Base-by-base conservation (phyloP, 1,140 invertebrate species). In the Ruditapes philippinarum region DNA sequence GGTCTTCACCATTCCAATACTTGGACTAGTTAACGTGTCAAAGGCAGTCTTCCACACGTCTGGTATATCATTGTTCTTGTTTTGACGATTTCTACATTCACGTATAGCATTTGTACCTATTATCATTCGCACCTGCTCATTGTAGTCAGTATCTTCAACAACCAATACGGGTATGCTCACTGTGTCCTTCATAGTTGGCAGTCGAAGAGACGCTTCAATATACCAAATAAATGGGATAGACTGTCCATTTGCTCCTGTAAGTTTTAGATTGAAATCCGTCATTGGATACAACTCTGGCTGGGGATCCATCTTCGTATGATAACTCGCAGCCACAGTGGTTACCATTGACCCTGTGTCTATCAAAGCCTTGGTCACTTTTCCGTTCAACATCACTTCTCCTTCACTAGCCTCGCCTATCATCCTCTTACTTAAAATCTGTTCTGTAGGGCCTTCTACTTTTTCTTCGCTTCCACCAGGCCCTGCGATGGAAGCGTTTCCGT, bases 1-100 rank as follows among this genome's bases (percentile, higher is more conserved):
- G 17, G 81, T 14, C 36, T 65, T 83, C 0, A 83, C 79, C 19
- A 81, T 40, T 0, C 79, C 79, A 38, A 81, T 14, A 36, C 17
- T 22, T 28, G 45, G 9, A n/a, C 25, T n/a, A 4, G 65, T 5
- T 17, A 70, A 19, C 1, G 22, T 28, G 0, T 38, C 36, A 40
- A 70, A 70, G 14, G 65, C 65, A 4, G 38, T 42, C 14, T 70
- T 38, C 65, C 65, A 70, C 40, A 22, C 65, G 1, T 1, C 25
- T 70, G 65, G 65, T 22, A 70, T 19, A 7, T 45, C 14, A 70
- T 17, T 38, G 7, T 68, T 19, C 19, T n/a, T 38, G 1, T 19
- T 9, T n/a, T 70, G 11, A 7, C 1, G 1, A 17, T 40, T 22
- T n/a, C 19, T 25, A 62, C 57, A 62, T 70, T 70, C 65, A 40